Base-by-base conservation (phyloP, 1,140 invertebrate species). In the Nasonia vitripennis region DNA sequence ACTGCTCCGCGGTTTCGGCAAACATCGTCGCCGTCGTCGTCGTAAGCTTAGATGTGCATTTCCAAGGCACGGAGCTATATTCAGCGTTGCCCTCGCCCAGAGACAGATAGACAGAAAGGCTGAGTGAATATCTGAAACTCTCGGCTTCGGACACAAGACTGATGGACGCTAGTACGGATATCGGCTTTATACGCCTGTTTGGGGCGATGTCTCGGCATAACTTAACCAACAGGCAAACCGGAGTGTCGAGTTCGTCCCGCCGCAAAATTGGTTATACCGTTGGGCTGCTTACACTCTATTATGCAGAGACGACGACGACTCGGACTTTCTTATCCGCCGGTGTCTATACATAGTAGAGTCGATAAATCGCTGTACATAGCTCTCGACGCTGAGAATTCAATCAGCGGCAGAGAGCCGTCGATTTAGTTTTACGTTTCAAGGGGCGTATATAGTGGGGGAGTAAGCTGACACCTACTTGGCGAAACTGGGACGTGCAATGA, bases 401-500 rank as follows among this genome's bases (percentile, higher is more conserved):
- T 71, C 68, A 34, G 68, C 68, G 2, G 27, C 14, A 71, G 55
- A 71, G 68, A n/a, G 17, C 5, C 68, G 27, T 31, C 68, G 68
- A 71, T 71, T 71, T 34, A 11, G 14, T 51, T 62, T 78, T 78
- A 55, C 51, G 17, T 78, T 78, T 78, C 20, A 55, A 62, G 48
- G 51, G 23, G 27, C 9, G 55, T 55, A 78, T 75, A 27, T 2
- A 31, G 20, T 27, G 11, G 14, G 37, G 37, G 48, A 23, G 77
- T 85, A 88, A 88, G 86, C 82, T 85, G 87, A 89, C 88, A 90
- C 89, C 88, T 88, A 87, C 88, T 88, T 87, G 17, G 87, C 82
- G 85, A 88, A 89, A 88, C 85, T 87, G 85, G 87, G 87, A 68
- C 84, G 87, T 9, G 41, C 87, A 88, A 89, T 87, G 86, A 88